phyloP scores from a whole-genome alignment of 2,797 vertebrate species.

The Bradypodion pumilum region DNA sequence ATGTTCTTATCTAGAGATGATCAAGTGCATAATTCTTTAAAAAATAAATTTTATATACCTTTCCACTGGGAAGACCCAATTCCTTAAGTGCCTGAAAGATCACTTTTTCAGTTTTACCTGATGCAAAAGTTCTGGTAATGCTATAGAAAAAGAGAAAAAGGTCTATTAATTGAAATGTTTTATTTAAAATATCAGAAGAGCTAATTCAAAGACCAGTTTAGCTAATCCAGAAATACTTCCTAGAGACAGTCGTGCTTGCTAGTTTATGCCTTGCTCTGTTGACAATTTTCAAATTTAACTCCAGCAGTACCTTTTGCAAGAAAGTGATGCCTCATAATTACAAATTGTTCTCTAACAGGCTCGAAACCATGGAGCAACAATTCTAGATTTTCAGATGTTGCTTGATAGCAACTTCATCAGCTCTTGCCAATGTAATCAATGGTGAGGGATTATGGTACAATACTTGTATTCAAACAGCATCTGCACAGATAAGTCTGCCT shows the following conservation, averaged over 20 bases:
- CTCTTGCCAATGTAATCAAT: neutral
- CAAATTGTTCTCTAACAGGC: neutral
- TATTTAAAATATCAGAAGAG: neutral
- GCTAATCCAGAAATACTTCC: neutral
- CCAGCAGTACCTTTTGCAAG: neutral
- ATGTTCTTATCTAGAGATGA: neutral
- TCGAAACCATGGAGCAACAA: neutral
- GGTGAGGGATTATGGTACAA: neutral
- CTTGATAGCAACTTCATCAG: neutral
- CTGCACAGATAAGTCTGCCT: too few species aligned
- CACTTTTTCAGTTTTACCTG: conserved; percentile 98
- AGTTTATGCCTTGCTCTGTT: neutral
- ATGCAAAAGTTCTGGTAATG: conserved; percentile 97
- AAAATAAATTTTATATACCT: conserved; percentile 79
- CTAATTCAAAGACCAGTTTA: neutral
- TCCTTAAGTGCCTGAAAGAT: conserved; percentile 99
- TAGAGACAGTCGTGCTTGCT: neutral
- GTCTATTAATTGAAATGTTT: neutral
- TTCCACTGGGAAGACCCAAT: conserved; percentile 96
- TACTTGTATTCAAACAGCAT: too few species aligned
- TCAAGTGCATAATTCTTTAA: neutral
- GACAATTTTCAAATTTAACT: neutral
- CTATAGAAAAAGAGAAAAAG: conserved; percentile 71
- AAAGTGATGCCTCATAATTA: neutral
- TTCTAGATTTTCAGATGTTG: neutral